Evolutionary conservation across 2,113 vertebrate species (phyloP).

Genomic region (Micronycteris hirsuta): DNA sequence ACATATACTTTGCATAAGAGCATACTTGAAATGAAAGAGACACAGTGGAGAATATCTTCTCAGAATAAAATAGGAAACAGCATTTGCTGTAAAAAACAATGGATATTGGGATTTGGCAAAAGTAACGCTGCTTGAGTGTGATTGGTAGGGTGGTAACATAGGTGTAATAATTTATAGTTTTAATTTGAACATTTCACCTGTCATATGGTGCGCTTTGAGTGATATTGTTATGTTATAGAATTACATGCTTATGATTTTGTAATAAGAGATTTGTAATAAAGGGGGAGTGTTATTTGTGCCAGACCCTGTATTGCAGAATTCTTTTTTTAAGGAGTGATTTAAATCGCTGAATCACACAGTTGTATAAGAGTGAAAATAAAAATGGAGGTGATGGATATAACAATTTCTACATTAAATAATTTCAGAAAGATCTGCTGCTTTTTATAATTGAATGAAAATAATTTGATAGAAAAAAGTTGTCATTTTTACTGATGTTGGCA

Average conservation of each 20-base stretch:
- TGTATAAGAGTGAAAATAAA: constrained; percentile 26
- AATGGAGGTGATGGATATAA: neutral
- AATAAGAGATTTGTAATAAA: too few species aligned
- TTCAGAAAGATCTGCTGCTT: neutral
- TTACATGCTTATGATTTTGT: too few species aligned
- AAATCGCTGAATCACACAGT: neutral
- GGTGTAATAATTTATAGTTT: too few species aligned
- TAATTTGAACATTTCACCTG: too few species aligned
- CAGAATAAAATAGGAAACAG: neutral
- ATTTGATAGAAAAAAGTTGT: neutral
- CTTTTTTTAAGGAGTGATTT: neutral
- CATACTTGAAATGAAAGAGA: neutral
- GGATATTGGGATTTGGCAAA: neutral
- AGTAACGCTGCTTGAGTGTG: too few species aligned
- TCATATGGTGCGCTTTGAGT: too few species aligned
- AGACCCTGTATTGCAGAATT: neutral
- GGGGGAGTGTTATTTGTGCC: too few species aligned
- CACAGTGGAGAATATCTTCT: neutral
- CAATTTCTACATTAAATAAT: neutral
- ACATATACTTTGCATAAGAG: neutral
- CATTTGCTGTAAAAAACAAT: neutral
- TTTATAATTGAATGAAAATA: neutral
- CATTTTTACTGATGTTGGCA: neutral
- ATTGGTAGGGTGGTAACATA: too few species aligned
- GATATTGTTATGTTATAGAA: too few species aligned